A percentile compares a stretch with the other conserved stretches of the same genome.
These are phyloP conservation scores for Lathronympha strigana DNA, from an alignment of 2,888 invertebrate genomes.

Conservation along the genomic window DNA sequence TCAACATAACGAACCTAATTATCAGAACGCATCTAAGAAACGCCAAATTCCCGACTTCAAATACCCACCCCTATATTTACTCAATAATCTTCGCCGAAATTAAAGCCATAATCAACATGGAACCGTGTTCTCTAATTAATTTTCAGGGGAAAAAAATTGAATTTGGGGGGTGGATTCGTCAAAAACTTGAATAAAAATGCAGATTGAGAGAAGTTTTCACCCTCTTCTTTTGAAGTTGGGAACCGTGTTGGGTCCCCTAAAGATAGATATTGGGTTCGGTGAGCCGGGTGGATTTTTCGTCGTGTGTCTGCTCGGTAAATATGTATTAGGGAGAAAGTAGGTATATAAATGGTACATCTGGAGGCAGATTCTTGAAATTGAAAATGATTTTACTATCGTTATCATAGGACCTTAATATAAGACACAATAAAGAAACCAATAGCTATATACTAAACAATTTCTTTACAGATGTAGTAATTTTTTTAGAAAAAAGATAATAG, in stretches of 20 bases:
- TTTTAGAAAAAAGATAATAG: too few species aligned
- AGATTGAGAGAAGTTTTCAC: slow-evolving; percentile 64
- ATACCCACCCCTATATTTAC: slow-evolving; percentile 47
- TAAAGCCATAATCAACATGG: slow-evolving; percentile 59
- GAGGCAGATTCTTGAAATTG: background rate
- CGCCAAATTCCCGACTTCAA: slow-evolving; percentile 38
- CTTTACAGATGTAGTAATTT: too few species aligned
- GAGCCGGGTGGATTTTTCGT: slow-evolving; percentile 55
- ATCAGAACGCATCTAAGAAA: slow-evolving; percentile 39
- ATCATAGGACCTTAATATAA: too few species aligned
- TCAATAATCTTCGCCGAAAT: slow-evolving; percentile 52
- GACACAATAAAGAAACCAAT: too few species aligned
- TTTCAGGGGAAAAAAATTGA: slow-evolving; percentile 63
- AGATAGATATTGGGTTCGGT: slow-evolving; percentile 63
- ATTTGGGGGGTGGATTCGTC: slow-evolving; percentile 73
- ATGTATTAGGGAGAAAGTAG: slow-evolving; percentile 23
- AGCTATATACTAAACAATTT: too few species aligned
- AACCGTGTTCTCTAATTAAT: slow-evolving; percentile 67
- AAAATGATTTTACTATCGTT: too few species aligned
- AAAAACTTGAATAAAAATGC: slow-evolving; percentile 81
- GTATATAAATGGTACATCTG: background rate
- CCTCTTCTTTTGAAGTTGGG: slow-evolving; percentile 65
- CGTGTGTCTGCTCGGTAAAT: slow-evolving; percentile 35
- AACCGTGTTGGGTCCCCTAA: slow-evolving; percentile 59
- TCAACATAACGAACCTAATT: slow-evolving; percentile 38